phyloP scores from a whole-genome alignment of 2,888 invertebrate genomes.

The Hypolimnas misippus region DNA sequence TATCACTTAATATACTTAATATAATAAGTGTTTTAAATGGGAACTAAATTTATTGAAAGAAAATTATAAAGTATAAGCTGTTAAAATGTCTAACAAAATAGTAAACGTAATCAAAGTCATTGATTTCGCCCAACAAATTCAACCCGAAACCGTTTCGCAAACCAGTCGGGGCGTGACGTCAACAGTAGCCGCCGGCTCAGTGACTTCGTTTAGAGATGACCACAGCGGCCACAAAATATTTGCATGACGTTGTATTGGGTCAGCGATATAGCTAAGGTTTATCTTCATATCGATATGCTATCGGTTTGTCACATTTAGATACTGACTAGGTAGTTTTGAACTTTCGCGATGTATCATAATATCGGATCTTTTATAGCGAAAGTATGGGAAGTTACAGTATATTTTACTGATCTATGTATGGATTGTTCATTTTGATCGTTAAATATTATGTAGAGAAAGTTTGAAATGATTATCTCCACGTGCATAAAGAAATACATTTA shows the following conservation, averaged over 20 bases:
- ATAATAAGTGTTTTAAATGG: too few relatives aligned
- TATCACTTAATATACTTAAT: too few relatives aligned
- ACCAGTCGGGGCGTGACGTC: conserved; percentile 61
- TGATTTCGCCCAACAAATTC: conserved; percentile 37
- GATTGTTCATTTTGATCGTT: conserved; percentile 1
- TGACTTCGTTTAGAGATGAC: conserved; percentile 29
- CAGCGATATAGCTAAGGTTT: background rate
- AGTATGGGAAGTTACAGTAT: too few relatives aligned
- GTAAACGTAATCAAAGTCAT: conserved; percentile 29
- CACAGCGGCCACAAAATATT: conserved; percentile 18
- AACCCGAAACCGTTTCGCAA: conserved; percentile 43
- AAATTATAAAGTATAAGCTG: too few relatives aligned
- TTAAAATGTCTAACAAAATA: background rate
- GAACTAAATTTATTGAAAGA: too few relatives aligned
- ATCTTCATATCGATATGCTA: too few relatives aligned
- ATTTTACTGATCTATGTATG: too few relatives aligned
- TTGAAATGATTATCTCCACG: background rate
- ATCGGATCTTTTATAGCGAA: too few relatives aligned
- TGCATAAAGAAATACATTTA: background rate
- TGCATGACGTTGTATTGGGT: background rate
- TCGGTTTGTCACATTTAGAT: too few relatives aligned
- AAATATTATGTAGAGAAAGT: too few relatives aligned
- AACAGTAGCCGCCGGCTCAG: conserved; percentile 42
- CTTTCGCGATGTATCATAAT: too few relatives aligned
- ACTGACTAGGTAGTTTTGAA: too few relatives aligned